These are phyloP conservation scores for Drosophila ironensis DNA, from an alignment of 1,140 invertebrate species.

Conservation along the genomic window DNA sequence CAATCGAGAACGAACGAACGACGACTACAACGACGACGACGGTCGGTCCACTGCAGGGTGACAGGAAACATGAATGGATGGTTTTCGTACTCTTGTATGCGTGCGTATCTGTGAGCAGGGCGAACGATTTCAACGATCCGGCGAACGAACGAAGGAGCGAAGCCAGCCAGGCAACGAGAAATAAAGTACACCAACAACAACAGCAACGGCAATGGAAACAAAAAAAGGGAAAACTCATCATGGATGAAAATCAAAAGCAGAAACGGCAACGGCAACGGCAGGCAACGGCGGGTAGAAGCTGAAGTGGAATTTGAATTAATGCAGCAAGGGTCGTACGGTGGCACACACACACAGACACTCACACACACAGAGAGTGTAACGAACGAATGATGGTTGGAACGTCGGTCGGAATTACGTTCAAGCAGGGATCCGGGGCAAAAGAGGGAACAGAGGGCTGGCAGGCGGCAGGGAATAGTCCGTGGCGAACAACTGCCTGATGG, in stretches of 20 bases:
- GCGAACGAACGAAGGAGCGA: constrained; percentile 23
- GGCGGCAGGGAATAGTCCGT: neutral
- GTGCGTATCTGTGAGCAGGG: constrained; percentile 33
- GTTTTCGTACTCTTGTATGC: constrained; percentile 55
- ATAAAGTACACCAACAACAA: constrained; percentile 40
- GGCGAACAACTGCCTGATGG: constrained; percentile 28
- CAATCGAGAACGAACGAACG: constrained; percentile 11
- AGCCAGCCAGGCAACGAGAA: constrained; percentile 43
- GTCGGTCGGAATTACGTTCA: constrained; percentile 48
- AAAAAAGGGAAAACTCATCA: constrained; percentile 76
- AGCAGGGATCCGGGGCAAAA: constrained; percentile 17
- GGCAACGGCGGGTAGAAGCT: constrained; percentile 51
- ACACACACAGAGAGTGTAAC: constrained; percentile 28
- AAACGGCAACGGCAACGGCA: constrained; percentile 46
- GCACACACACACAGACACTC: constrained; percentile 23
- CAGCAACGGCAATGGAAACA: constrained; percentile 34
- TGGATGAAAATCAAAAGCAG: constrained; percentile 78
- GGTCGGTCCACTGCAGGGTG: constrained; percentile 63
- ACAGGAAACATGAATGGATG: constrained; percentile 80
- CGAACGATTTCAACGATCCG: constrained; percentile 26
- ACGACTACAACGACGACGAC: constrained; percentile 24
- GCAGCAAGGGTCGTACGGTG: constrained; percentile 69
- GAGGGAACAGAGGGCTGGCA: neutral
- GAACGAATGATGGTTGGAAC: constrained; percentile 43
- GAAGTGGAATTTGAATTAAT: constrained; percentile 75